A percentile compares a stretch with the other conserved stretches of the same genome.
Conservation (phyloP, 23 tunicate genomes). For the Ciona savignyi region DNA sequence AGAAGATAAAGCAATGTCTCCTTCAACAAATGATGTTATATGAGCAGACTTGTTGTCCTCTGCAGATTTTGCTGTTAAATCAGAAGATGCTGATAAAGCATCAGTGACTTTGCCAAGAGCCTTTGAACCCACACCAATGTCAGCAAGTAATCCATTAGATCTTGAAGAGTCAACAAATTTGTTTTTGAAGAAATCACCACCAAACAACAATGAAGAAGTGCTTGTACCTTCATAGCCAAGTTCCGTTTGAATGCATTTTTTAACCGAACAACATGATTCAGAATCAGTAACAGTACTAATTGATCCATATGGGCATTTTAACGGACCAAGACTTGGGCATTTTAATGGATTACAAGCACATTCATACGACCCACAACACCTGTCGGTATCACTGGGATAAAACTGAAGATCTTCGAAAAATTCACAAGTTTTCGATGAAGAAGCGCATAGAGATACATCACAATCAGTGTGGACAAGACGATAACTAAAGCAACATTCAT, state of each 20-base stretch:
- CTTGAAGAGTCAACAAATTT: too few species aligned
- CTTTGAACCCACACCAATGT: too few species aligned
- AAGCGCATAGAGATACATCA: constrained; percentile 28
- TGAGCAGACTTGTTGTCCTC: not conserved
- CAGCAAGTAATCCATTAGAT: too few species aligned
- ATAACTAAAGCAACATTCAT: constrained; percentile 78
- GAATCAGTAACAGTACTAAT: constrained; percentile 17
- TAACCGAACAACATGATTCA: constrained; percentile 56
- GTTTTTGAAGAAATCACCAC: not conserved
- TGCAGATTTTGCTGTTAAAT: not conserved
- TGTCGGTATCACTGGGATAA: constrained; percentile 25
- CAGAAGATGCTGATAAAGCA: not conserved
- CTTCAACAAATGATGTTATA: constrained; percentile 12
- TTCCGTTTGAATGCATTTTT: constrained; percentile 35
- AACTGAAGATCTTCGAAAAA: constrained; percentile 69
- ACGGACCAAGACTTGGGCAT: constrained; percentile 31
- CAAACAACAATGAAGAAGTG: not conserved
- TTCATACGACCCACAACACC: constrained; percentile 77
- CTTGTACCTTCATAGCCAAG: not conserved
- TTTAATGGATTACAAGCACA: constrained; percentile 86
- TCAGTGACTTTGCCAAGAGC: not conserved
- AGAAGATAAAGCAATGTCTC: constrained; percentile 5
- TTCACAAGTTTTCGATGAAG: constrained; percentile 57
- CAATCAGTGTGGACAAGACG: constrained; percentile 51
- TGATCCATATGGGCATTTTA: constrained; percentile 39